Evolutionary conservation across 2,888 invertebrate species (phyloP).

Genomic region (Venusia cambrica): DNA sequence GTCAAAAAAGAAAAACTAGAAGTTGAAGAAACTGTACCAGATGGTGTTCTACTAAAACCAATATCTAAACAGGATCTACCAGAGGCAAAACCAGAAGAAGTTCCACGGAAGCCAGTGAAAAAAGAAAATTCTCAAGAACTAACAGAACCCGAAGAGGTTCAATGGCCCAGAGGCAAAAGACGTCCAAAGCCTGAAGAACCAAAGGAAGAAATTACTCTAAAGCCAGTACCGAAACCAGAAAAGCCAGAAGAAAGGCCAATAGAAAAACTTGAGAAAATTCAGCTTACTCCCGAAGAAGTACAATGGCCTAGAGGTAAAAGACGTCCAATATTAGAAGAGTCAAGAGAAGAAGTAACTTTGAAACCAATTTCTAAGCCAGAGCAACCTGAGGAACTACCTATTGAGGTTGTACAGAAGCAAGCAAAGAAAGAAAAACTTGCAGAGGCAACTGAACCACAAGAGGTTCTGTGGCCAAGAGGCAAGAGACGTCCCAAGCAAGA

Average conservation of each 20-base stretch:
- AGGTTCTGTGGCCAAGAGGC: constrained; percentile 36
- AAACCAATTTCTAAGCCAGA: constrained; percentile 39
- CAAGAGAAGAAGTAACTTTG: constrained; percentile 48
- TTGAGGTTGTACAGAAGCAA: constrained; percentile 28
- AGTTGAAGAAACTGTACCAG: constrained; percentile 53
- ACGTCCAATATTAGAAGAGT: constrained; percentile 38
- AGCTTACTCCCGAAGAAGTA: constrained; percentile 37
- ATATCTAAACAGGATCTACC: constrained; percentile 33
- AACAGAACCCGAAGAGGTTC: constrained; percentile 37
- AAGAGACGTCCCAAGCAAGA: constrained; percentile 37
- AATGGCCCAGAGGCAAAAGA: constrained; percentile 39
- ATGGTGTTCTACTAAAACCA: constrained; percentile 48
- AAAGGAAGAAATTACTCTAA: constrained; percentile 50
- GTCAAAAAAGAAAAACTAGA: constrained; percentile 15
- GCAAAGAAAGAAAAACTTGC: constrained; percentile 37
- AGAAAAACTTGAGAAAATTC: too few relatives aligned
- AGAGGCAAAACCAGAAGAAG: constrained; percentile 39
- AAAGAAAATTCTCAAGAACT: constrained; percentile 45
- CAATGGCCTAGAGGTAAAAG: constrained; percentile 39
- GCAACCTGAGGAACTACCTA: constrained; percentile 36
- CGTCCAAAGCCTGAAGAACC: constrained; percentile 39
- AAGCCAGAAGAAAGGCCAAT: constrained; percentile 20
- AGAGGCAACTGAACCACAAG: constrained; percentile 46
- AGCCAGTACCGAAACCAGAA: constrained; percentile 45
- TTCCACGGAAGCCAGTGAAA: constrained; percentile 29